These are phyloP conservation scores for Sussaba pulchella DNA, from an alignment of 2,888 invertebrate genomes.

Conservation along the genomic window DNA sequence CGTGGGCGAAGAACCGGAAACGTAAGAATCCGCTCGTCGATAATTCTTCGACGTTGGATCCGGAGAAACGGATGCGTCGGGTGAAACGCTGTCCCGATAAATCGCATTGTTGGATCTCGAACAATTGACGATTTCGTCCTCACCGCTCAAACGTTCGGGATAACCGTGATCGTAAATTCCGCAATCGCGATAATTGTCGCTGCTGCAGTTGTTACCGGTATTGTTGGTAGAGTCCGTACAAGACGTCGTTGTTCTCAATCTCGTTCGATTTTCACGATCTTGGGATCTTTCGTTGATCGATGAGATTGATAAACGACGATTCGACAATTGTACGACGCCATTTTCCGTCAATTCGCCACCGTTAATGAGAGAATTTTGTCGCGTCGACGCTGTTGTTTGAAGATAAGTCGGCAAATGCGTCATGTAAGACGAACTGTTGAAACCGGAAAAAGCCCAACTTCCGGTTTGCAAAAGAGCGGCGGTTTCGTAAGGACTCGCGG, in stretches of 20 bases:
- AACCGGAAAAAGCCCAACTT: slow-evolving; percentile 79
- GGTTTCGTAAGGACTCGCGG: slow-evolving; percentile 77
- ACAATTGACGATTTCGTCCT: slow-evolving; percentile 69
- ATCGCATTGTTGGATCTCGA: slow-evolving; percentile 58
- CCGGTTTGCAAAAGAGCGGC: slow-evolving; percentile 78
- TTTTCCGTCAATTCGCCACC: slow-evolving; percentile 62
- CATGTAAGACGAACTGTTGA: slow-evolving; percentile 76
- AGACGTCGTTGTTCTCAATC: slow-evolving; percentile 20
- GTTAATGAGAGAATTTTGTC: slow-evolving; percentile 51
- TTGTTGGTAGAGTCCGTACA: slow-evolving; percentile 24
- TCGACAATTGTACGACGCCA: slow-evolving; percentile 34
- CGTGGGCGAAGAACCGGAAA: slow-evolving; percentile 60
- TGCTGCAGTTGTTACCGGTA: neutral
- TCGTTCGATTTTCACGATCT: slow-evolving; percentile 48
- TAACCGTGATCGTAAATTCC: slow-evolving; percentile 67
- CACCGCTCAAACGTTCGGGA: slow-evolving; percentile 64
- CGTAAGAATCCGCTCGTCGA: slow-evolving; percentile 60
- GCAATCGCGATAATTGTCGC: slow-evolving; percentile 65
- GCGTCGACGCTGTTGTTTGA: slow-evolving; percentile 67
- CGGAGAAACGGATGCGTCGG: slow-evolving; percentile 65
- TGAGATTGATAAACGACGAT: slow-evolving; percentile 56
- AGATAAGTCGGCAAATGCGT: slow-evolving; percentile 76
- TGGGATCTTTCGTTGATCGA: slow-evolving; percentile 22
- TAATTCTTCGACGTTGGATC: slow-evolving; percentile 60
- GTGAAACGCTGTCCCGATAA: slow-evolving; percentile 65